These are phyloP conservation scores for Tetragonula carbonaria DNA, from an alignment of 2,888 invertebrate genomes.

Conservation along the genomic window DNA sequence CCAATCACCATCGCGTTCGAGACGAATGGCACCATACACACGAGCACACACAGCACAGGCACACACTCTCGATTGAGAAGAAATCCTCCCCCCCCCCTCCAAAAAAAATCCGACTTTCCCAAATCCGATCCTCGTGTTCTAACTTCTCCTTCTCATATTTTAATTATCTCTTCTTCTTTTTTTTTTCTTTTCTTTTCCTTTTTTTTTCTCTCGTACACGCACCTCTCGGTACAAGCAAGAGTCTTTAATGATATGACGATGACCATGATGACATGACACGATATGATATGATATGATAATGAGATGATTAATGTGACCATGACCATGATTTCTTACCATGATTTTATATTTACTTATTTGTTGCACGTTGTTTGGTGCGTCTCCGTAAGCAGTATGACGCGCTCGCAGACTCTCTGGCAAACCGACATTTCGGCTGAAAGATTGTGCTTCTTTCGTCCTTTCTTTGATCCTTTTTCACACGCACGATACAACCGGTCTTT, in stretches of 20 bases:
- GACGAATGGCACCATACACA: slow-evolving; percentile 22
- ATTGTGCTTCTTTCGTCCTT: slow-evolving; percentile 15
- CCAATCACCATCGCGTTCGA: background rate
- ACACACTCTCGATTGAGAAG: background rate
- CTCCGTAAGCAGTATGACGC: slow-evolving; percentile 82
- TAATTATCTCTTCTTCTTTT: slow-evolving; percentile 17
- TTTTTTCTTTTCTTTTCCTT: slow-evolving; percentile 18
- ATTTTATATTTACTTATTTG: slow-evolving; percentile 82
- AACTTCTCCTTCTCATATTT: slow-evolving; percentile 30
- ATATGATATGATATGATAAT: slow-evolving; percentile 79
- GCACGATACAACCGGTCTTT: background rate
- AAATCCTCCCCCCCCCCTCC: background rate
- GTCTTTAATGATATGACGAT: slow-evolving; percentile 75
- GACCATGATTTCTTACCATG: slow-evolving; percentile 81
- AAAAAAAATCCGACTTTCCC: too few species aligned
- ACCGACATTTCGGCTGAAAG: slow-evolving; percentile 67
- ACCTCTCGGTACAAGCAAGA: slow-evolving; percentile 69
- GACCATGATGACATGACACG: slow-evolving; percentile 77
- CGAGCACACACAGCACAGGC: slow-evolving; percentile 16
- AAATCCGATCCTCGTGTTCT: background rate
- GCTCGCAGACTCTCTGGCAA: slow-evolving; percentile 72
- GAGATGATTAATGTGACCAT: slow-evolving; percentile 81
- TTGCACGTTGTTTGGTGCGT: slow-evolving; percentile 83
- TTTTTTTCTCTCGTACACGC: slow-evolving; percentile 65
- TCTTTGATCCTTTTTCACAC: background rate